A percentile compares a stretch with the other conserved stretches of the same genome.
Conservation (phyloP, 2,888 invertebrate species). For the Aricia artaxerxes region DNA sequence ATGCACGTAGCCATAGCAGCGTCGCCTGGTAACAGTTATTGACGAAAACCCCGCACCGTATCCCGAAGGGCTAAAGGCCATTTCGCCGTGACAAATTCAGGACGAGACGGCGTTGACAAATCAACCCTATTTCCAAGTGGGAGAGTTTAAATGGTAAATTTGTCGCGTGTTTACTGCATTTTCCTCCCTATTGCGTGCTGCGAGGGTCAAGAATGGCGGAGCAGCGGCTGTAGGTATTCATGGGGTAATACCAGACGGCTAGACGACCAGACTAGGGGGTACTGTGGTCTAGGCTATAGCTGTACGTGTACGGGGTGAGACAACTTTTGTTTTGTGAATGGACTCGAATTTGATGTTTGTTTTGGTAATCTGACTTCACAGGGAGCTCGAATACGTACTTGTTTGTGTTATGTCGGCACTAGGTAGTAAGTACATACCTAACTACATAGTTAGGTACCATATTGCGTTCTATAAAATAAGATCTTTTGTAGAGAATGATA, state of each 20-base stretch:
- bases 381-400: neutral
- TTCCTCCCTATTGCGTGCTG: conserved; percentile 36
- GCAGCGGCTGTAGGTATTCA: conserved; percentile 35
- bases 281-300: conserved; percentile 40
- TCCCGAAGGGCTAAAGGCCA: conserved; percentile 33
- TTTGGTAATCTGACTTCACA: conserved; percentile 25
- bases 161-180: conserved; percentile 35
- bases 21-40: conserved; percentile 40
- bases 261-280: conserved; percentile 49
- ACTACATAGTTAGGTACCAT: neutral
- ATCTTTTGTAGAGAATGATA: neutral
- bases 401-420: neutral
- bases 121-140: conserved; percentile 35
- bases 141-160: conserved; percentile 33
- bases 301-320: conserved; percentile 35
- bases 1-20: conserved; percentile 37
- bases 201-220: conserved; percentile 37
- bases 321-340: conserved; percentile 32
- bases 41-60: conserved; percentile 32
- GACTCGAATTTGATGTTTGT: conserved; percentile 30
- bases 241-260: conserved; percentile 47
- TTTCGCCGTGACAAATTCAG: conserved; percentile 23
- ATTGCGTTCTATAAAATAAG: neutral
- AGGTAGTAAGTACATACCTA: neutral
- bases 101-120: conserved; percentile 34